A percentile compares a stretch with the other conserved stretches of the same genome.
These are phyloP conservation scores for Anarhynchus alexandrinus DNA, from an alignment of 2,113 vertebrate species.

Conservation along the genomic window DNA sequence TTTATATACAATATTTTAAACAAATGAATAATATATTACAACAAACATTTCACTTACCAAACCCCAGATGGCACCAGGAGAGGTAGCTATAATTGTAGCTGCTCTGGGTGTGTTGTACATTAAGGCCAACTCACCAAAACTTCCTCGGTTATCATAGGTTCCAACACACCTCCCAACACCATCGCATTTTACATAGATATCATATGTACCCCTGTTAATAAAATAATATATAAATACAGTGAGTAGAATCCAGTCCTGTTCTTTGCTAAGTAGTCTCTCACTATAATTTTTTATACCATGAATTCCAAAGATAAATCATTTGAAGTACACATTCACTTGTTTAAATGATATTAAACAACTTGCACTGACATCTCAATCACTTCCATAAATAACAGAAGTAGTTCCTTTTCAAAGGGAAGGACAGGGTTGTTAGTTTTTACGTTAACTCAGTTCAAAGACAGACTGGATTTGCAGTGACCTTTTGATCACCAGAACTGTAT, in stretches of 20 bases:
- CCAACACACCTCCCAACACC: constrained; percentile 87
- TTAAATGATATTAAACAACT: background rate
- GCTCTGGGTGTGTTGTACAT: constrained; percentile 99
- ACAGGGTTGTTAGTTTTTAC: background rate
- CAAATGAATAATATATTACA: background rate
- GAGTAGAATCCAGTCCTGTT: background rate
- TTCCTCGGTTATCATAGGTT: constrained; percentile 92
- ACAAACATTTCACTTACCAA: constrained; percentile 82
- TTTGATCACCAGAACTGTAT: background rate
- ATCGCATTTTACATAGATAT: constrained; percentile 89
- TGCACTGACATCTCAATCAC: background rate
- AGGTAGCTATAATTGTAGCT: constrained; percentile 95
- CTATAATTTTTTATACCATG: background rate
- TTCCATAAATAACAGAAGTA: background rate
- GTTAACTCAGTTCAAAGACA: background rate
- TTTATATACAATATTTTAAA: background rate
- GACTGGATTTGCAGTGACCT: background rate
- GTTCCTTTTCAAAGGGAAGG: background rate
- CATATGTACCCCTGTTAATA: constrained; percentile 86
- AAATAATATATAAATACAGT: constrained; percentile 12
- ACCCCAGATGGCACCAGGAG: constrained; percentile 94
- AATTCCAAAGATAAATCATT: background rate
- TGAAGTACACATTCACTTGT: background rate
- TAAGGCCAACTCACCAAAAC: constrained; percentile 97
- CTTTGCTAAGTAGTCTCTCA: background rate